Percentiles rank a stretch among this genome's conserved stretches.
Evolutionary conservation across 2,797 vertebrate species (phyloP).

Genomic region (Phyllotis vaccarum): DNA sequence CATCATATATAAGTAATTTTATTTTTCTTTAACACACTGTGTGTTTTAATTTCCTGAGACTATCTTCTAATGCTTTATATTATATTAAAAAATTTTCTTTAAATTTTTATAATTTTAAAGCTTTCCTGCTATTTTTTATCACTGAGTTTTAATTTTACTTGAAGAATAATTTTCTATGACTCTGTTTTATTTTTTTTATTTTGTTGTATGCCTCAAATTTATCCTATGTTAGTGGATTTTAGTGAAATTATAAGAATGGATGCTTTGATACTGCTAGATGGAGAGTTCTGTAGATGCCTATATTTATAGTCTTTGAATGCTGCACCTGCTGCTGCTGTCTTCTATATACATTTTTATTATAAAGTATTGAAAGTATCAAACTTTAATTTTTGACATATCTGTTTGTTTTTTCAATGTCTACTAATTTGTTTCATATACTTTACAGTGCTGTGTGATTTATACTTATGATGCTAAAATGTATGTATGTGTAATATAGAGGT

Average conservation of each 20-base stretch:
- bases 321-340: background rate
- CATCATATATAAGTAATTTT: background rate
- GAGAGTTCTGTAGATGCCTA: background rate
- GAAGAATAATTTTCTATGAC: background rate
- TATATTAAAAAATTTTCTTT: background rate
- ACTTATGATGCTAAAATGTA: too few species aligned
- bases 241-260: background rate
- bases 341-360: background rate
- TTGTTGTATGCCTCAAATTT: background rate
- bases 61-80: background rate
- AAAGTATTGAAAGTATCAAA: background rate
- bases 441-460: background rate
- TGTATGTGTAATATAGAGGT: background rate
- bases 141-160: background rate
- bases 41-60: background rate
- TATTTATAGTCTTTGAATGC: background rate
- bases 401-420: background rate
- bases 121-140: background rate
- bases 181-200: background rate
- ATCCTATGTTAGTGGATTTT: too few species aligned
- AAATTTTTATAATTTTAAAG: background rate
- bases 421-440: background rate
- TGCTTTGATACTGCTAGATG: background rate
- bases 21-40: background rate
- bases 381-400: background rate